These are phyloP conservation scores for Stenichneumon culpator DNA, from an alignment of 2,888 invertebrate species.

Conservation along the genomic window DNA sequence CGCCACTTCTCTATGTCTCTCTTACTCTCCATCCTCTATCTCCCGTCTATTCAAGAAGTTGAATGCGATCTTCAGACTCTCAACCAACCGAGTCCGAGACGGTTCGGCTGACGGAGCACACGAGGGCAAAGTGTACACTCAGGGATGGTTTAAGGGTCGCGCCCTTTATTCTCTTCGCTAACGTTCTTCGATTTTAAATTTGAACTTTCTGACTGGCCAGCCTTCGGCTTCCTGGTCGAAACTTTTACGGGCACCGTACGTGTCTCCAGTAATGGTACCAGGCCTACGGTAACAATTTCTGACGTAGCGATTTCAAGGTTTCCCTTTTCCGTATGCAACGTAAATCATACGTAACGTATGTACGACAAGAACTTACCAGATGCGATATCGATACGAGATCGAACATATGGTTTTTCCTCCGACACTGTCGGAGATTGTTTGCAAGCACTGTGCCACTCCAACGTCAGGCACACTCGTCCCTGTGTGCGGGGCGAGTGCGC, in stretches of 20 bases:
- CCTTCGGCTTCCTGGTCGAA: neutral
- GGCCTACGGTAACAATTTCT: neutral
- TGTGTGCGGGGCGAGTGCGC: slow-evolving; percentile 54
- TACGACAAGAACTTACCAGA: neutral
- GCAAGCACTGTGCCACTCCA: neutral
- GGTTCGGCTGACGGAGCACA: slow-evolving; percentile 10
- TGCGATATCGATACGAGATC: neutral
- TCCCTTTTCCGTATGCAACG: neutral
- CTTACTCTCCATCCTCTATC: neutral
- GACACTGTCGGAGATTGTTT: neutral
- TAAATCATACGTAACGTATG: neutral
- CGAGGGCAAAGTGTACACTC: slow-evolving; percentile 40
- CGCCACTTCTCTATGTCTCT: slow-evolving; percentile 40
- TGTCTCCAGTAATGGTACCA: neutral
- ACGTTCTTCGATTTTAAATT: slow-evolving; percentile 52
- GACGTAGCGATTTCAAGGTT: neutral
- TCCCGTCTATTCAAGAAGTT: slow-evolving; percentile 59
- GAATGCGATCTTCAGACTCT: slow-evolving; percentile 63
- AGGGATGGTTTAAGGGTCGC: slow-evolving; percentile 38
- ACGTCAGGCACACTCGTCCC: neutral
- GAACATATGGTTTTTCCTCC: neutral
- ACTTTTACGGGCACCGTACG: neutral
- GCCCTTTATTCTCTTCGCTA: slow-evolving; percentile 26
- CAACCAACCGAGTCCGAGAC: slow-evolving; percentile 20
- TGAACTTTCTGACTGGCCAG: slow-evolving; percentile 39